These are phyloP conservation scores for Agrenia bidenticulata DNA, from an alignment of 2,888 invertebrate genomes.

Conservation along the genomic window DNA sequence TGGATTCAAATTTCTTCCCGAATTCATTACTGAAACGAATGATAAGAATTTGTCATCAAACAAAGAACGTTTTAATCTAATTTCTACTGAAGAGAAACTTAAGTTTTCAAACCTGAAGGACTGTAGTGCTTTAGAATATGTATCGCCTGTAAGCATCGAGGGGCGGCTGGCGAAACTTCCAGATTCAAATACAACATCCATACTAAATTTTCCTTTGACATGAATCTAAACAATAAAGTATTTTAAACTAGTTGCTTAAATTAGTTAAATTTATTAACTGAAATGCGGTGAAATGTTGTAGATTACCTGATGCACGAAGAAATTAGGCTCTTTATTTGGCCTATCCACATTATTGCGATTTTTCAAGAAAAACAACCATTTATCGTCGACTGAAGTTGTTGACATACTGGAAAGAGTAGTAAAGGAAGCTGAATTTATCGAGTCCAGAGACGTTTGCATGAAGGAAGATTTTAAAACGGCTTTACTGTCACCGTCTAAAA, in stretches of 20 bases:
- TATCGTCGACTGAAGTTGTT: constrained; percentile 40
- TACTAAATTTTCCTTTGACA: constrained; percentile 73
- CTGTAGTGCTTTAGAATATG: constrained; percentile 67
- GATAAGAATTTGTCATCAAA: not conserved
- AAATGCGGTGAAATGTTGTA: not conserved
- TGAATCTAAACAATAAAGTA: constrained; percentile 62
- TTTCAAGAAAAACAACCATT: constrained; percentile 46
- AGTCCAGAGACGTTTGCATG: constrained; percentile 38
- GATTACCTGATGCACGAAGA: constrained; percentile 55
- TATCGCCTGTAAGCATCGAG: constrained; percentile 63
- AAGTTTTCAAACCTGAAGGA: constrained; percentile 50
- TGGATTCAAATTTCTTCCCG: constrained; percentile 74
- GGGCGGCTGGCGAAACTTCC: constrained; percentile 65
- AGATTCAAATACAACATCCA: constrained; percentile 83
- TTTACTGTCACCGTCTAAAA: constrained; percentile 39
- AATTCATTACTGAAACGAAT: constrained; percentile 64
- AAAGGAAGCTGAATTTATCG: constrained; percentile 45
- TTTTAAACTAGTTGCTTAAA: too few species aligned
- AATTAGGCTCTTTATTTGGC: constrained; percentile 54
- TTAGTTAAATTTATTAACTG: not conserved
- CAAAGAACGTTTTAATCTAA: too few species aligned
- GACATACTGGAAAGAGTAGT: constrained; percentile 43
- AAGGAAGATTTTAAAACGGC: constrained; percentile 37
- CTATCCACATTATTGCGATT: constrained; percentile 38
- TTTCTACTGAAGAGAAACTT: too few species aligned